Base-by-base conservation (phyloP, 2,888 invertebrate species). In the Holacanthella duospinosa region DNA sequence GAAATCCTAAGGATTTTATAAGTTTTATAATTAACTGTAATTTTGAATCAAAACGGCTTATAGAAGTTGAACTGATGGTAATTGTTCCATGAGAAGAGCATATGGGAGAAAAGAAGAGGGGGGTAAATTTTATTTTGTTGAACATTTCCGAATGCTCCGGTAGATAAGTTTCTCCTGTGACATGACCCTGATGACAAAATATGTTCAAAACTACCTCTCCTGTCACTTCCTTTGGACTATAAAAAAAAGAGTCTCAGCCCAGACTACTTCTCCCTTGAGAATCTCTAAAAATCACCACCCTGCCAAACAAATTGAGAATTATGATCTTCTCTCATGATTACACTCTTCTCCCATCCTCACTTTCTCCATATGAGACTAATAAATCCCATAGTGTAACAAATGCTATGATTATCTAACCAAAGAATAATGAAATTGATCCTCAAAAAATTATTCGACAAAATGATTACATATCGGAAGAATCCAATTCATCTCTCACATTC, bases 291-390 rank as follows among this genome's bases (percentile, higher is more conserved):
- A 59, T 59, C 59, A 59, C 43, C 59, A 59, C 59, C 59, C 59
- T 59, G 48, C 59, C 43, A 59, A 59, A 59, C 59, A 59, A 59
- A 59, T 59, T 59, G 59, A 59, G 59, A 59, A 59, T 59, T 59
- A 59, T 59, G 59, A 59, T 59, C 59, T 6, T 21, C 12, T 28
- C 29, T 43, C 25, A 16, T 28, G 4, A n/a, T 29, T 58, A 25
- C 36, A 26, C 44, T 29, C 58, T 58, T 26, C 28, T 29, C 55
- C 29, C 27, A 6, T 55, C 6, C 24, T 9, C 6, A 24, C n/a
- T n/a, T 53, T n/a, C 6, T 9, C 6, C 6, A 24, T 36, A 16
- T 36, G 6, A 36, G 36, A 16, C 36, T 36, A 16, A 6, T 36
- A 16, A 16, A 36, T 12, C 9, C 6, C 9, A 36, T 36, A 36